phyloP scores from a whole-genome alignment of 1,140 invertebrate genomes.

The Bursaphelenchus mucronatus region DNA sequence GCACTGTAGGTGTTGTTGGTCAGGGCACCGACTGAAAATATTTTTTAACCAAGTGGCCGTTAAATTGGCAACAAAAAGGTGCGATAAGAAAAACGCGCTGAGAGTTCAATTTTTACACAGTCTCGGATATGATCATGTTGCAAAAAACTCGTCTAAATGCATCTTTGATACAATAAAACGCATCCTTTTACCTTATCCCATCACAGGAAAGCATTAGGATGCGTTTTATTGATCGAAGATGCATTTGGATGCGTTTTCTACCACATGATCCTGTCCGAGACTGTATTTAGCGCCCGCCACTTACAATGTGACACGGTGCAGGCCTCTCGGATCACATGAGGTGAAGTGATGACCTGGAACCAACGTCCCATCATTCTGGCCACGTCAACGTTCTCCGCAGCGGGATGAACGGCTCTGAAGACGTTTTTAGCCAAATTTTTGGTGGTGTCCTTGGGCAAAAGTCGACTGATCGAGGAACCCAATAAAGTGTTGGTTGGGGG shows the following conservation, averaged over 20 bases:
- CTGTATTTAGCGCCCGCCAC: constrained; percentile 15
- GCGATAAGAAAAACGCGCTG: no score
- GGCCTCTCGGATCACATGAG: constrained; percentile 60
- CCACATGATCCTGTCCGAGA: no score
- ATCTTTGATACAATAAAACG: no score
- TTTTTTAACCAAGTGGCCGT: no score
- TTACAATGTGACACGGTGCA: constrained; percentile 60
- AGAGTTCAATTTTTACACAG: constrained; percentile 23
- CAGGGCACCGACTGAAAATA: constrained; percentile 54
- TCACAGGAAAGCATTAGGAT: no score
- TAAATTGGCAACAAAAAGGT: constrained; percentile 24
- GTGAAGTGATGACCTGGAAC: constrained; percentile 61
- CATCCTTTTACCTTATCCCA: no score
- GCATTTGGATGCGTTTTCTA: no score
- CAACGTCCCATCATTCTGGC: constrained; percentile 60
- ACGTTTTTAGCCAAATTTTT: constrained; percentile 60
- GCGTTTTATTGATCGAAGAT: no score
- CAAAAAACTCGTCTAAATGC: no score
- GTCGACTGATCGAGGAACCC: constrained; percentile 57
- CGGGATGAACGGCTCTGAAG: constrained; percentile 57
- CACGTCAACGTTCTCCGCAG: constrained; percentile 61
- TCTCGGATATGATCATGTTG: no score
- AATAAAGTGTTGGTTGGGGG: constrained; percentile 60
- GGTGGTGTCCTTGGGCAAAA: constrained; percentile 59
- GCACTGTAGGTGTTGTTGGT: constrained; percentile 61